Evolutionary conservation across 2,797 vertebrate genomes (phyloP), one percentile per base, ranked within the genome.

Genomic region (Tenualosa ilisha): DNA sequence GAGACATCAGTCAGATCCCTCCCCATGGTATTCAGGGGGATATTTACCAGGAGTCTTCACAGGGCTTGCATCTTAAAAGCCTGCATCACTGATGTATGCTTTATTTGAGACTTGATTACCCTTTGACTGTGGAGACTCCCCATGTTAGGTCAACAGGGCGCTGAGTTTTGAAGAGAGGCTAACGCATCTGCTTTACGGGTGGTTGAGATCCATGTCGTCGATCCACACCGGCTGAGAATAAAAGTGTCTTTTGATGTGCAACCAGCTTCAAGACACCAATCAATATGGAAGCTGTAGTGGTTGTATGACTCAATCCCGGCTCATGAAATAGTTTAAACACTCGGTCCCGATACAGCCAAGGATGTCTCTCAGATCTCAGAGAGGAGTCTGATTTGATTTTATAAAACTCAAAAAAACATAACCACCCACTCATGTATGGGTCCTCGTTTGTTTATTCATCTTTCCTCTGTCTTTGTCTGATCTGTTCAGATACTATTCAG

Each of bases 81-180:
- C 89, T 50, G 86, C 87, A 91, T 94, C 86, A 92, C 94, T 94
- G 91, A 94, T 94, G 92, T 92, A 88, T 91, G 90, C 91, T 94
- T 94, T 93, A 94, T 94, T 95, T 95, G 92, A 94, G 93, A 93
- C 90, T 91, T 93, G 93, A 95, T 95, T 95, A 95, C 92, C 94
- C 94, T 95, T 90, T 94, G 93, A 95, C 91, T 92, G 90, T 83
- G 89, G 85, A 91, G 85, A 94, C 92, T 93, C 91, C 94, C 92
- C 92, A 89, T 93, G 94, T 92, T 90, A 91, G 91, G 91, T 91
- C 89, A 89, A 85, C 88, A 91, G 93, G 92, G 93, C 91, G 90
- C 85, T 65, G 82, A 87, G 87, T 93, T 95, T 94, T 95, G 94
- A 95, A 94, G 91, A 93, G 91, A 92, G 93, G 94, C 94, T 94